Percentiles rank a stretch among this genome's conserved stretches.
Evolutionary conservation across 2,888 invertebrate species (phyloP).

Genomic region (Phrixothrix hirtus): DNA sequence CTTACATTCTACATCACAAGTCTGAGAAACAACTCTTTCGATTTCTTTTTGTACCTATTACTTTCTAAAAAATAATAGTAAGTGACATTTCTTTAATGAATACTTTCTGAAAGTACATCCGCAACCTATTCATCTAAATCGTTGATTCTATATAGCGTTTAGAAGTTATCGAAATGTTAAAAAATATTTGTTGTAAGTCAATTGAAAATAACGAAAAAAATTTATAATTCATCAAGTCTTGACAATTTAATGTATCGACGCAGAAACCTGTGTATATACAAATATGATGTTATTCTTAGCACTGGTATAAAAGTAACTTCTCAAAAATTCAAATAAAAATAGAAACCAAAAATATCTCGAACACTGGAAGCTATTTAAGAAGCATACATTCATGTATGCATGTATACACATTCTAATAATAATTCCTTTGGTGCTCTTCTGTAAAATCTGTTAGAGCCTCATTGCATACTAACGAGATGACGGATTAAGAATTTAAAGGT

Average conservation of each 20-base stretch:
- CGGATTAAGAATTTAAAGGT: too few relatives aligned
- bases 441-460: too few relatives aligned
- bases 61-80: constrained; percentile 19
- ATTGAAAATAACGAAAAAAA: too few relatives aligned
- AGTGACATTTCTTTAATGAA: constrained; percentile 9
- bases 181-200: too few relatives aligned
- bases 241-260: too few relatives aligned
- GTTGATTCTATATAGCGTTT: too few relatives aligned
- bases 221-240: too few relatives aligned
- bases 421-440: constrained; percentile 10
- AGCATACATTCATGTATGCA: constrained; percentile 24
- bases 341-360: constrained; percentile 34
- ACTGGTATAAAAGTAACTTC: constrained; percentile 27
- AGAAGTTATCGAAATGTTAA: too few relatives aligned
- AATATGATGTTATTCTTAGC: constrained; percentile 15
- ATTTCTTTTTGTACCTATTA: constrained; percentile 13
- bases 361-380: constrained; percentile 33
- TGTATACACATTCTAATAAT: constrained; percentile 28
- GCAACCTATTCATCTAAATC: too few relatives aligned
- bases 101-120: constrained; percentile 4
- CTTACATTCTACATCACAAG: neutral
- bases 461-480: too few relatives aligned
- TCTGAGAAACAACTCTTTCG: constrained; percentile 11
- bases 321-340: constrained; percentile 33
- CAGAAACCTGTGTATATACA: constrained; percentile 1